phyloP scores from a whole-genome alignment of 37 sponge, comb jelly and placozoan genomes.

The Halichondria panicea region DNA sequence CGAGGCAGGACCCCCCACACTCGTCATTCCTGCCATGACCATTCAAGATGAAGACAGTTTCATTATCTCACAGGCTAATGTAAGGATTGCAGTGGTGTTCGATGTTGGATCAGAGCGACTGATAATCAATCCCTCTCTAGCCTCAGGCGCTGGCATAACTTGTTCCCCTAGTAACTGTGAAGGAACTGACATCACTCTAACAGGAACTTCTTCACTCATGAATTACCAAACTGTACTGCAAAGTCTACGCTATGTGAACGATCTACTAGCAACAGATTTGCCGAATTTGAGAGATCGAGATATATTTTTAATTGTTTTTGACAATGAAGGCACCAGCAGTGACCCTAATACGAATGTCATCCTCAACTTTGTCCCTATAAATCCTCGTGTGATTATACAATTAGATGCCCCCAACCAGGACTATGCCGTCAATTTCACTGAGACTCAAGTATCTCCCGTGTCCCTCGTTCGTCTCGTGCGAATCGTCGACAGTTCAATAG shows the following conservation, averaged over 20 bases:
- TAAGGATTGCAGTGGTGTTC: constrained; percentile 38
- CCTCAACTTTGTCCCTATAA: constrained; percentile 50
- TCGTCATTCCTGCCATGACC: constrained; percentile 1
- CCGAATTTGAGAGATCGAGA: constrained; percentile 61
- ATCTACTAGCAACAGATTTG: constrained; percentile 24
- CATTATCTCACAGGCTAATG: constrained; percentile 7
- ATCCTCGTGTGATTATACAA: constrained; percentile 55
- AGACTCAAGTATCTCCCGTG: constrained; percentile 16
- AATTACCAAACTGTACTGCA: constrained; percentile 49
- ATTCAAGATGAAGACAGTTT: constrained; percentile 60
- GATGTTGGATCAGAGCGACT: constrained; percentile 59
- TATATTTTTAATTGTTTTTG: constrained; percentile 43
- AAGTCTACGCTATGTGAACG: constrained; percentile 55
- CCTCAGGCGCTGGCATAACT: not conserved
- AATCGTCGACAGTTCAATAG: constrained; percentile 56
- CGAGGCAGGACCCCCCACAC: constrained; percentile 35
- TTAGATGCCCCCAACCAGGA: constrained; percentile 64
- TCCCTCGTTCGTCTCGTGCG: constrained; percentile 9
- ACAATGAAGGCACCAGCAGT: constrained; percentile 23
- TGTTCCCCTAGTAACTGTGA: constrained; percentile 48
- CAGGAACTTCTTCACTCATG: constrained; percentile 18
- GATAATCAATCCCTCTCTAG: constrained; percentile 22
- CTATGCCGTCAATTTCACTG: constrained; percentile 44
- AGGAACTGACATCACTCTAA: constrained; percentile 28
- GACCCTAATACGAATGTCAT: constrained; percentile 15